Conservation (phyloP, 2,797 vertebrate species). For the Lerista edwardsae region DNA sequence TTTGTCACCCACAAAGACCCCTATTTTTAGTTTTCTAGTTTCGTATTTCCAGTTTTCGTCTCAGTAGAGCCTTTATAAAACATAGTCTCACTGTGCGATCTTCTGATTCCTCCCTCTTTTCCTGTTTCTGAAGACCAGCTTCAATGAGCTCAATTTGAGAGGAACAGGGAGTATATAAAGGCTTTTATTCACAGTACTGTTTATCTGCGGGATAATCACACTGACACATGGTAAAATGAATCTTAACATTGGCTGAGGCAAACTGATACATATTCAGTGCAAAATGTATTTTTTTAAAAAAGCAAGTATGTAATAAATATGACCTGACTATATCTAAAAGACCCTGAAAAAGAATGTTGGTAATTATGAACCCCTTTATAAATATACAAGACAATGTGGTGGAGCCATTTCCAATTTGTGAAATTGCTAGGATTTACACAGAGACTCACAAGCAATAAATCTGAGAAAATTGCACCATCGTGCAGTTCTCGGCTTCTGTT, state of each 20-base stretch:
- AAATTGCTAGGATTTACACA: slow-evolving; percentile 49
- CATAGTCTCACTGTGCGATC: neutral
- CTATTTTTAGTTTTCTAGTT: too few species aligned
- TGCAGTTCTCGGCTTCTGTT: slow-evolving; percentile 26
- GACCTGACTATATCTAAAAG: slow-evolving; percentile 39
- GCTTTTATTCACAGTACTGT: slow-evolving; percentile 2
- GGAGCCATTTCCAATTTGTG: slow-evolving; percentile 61
- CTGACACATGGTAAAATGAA: slow-evolving; percentile 33
- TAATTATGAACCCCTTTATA: slow-evolving; percentile 49
- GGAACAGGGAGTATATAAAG: slow-evolving; percentile 5
- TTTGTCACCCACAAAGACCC: neutral
- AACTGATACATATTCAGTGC: slow-evolving; percentile 30
- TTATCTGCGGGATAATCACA: slow-evolving; percentile 24
- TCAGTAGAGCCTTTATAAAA: neutral
- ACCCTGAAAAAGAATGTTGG: slow-evolving; percentile 16
- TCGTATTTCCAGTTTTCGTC: neutral
- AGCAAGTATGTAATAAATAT: slow-evolving; percentile 52
- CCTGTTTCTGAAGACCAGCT: slow-evolving; percentile 11
- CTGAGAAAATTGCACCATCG: slow-evolving; percentile 54
- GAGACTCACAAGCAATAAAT: slow-evolving; percentile 53
- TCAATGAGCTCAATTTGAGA: slow-evolving; percentile 38
- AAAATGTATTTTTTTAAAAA: slow-evolving; percentile 47
- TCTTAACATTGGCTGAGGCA: neutral
- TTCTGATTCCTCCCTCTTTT: slow-evolving; percentile 5
- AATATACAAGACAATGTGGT: slow-evolving; percentile 56